phyloP scores from a whole-genome alignment of 2,797 vertebrate genomes.

The Rhinatrema bivittatum region DNA sequence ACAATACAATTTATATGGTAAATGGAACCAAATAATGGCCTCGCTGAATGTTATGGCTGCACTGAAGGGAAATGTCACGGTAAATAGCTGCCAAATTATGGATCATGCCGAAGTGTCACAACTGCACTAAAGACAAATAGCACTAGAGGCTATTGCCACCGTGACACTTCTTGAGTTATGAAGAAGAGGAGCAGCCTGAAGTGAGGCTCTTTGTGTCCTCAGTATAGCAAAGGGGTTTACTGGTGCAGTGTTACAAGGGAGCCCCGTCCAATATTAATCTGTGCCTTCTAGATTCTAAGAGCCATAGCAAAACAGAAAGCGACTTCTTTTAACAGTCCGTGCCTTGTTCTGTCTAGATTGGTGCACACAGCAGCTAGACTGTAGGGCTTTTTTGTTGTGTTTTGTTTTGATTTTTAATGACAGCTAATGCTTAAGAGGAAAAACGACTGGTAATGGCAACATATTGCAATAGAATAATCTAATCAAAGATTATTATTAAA shows the following conservation, averaged over 20 bases:
- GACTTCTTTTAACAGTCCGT: no score
- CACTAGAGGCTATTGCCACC: slow-evolving; percentile 61
- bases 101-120: slow-evolving; percentile 71
- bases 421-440: slow-evolving; percentile 32
- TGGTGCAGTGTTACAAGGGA: slow-evolving; percentile 34
- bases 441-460: slow-evolving; percentile 50
- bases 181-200: slow-evolving; percentile 54
- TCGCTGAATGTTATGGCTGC: slow-evolving; percentile 73
- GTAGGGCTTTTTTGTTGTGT: not conserved
- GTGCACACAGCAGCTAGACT: slow-evolving; percentile 26
- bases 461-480: slow-evolving; percentile 46
- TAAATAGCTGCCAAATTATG: slow-evolving; percentile 79
- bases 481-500: slow-evolving; percentile 51
- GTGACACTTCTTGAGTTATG: slow-evolving; percentile 67
- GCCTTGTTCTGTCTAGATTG: slow-evolving; percentile 16
- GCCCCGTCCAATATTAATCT: slow-evolving; percentile 49
- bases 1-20: slow-evolving; percentile 81
- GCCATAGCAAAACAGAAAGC: slow-evolving; percentile 32
- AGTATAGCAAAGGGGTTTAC: slow-evolving; percentile 56
- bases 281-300: slow-evolving; percentile 36
- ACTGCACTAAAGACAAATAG: slow-evolving; percentile 72
- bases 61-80: slow-evolving; percentile 74
- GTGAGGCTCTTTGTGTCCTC: slow-evolving; percentile 62
- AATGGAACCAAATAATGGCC: slow-evolving; percentile 75
- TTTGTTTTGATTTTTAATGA: slow-evolving; percentile 24